Evolutionary conservation across 2,113 vertebrate species (phyloP).

Genomic region (Chroicocephalus ridibundus): DNA sequence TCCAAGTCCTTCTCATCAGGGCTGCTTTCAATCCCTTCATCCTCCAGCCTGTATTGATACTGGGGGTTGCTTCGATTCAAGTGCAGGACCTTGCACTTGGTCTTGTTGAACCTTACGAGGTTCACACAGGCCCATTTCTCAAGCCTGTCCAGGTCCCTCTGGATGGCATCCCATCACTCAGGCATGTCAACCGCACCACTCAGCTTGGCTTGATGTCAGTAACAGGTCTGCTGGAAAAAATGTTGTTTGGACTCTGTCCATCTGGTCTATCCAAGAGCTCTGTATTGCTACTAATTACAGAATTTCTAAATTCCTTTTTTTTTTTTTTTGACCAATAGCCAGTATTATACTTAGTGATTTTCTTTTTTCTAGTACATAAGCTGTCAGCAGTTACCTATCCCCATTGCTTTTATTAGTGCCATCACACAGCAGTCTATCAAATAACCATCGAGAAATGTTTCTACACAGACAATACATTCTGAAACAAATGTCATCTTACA

Average conservation of each 20-base stretch:
- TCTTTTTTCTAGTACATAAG: neutral
- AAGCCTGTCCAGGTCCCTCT: neutral
- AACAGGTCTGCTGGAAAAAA: neutral
- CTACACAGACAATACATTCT: neutral
- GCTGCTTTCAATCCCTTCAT: neutral
- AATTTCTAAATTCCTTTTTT: neutral
- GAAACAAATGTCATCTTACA: neutral
- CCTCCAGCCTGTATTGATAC: neutral
- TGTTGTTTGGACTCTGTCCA: neutral
- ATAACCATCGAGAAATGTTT: neutral
- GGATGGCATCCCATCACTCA: neutral
- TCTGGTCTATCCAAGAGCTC: neutral
- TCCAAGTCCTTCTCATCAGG: neutral
- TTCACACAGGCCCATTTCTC: neutral
- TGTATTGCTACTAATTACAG: neutral
- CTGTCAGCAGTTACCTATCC: neutral
- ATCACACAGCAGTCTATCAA: neutral
- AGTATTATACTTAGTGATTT: fast-evolving
- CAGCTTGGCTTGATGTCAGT: neutral
- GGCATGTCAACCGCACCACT: neutral
- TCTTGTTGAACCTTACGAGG: neutral
- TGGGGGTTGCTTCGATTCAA: neutral
- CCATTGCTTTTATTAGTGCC: neutral
- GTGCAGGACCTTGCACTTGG: neutral
- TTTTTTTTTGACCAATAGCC: neutral